Conservation (phyloP, 2,888 invertebrate species). For the Drosophila rubida region DNA sequence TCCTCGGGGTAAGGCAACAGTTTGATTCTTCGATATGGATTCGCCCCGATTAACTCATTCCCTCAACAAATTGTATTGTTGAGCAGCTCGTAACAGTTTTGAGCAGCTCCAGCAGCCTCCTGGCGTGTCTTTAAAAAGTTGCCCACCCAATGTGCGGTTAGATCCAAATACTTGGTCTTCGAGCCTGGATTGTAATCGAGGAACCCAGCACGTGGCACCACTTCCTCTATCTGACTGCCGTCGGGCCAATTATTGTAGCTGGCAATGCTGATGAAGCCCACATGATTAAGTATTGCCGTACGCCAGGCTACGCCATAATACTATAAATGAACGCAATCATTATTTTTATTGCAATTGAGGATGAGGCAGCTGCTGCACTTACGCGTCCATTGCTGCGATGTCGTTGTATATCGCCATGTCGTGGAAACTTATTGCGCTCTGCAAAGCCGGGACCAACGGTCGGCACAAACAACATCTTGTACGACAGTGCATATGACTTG, state of each 20-base stretch:
- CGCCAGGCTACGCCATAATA: slow-evolving; percentile 89
- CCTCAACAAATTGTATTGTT: slow-evolving; percentile 85
- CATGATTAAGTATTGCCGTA: slow-evolving; percentile 86
- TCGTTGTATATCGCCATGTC: slow-evolving; percentile 83
- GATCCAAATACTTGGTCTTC: slow-evolving; percentile 87
- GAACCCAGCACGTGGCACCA: slow-evolving; percentile 82
- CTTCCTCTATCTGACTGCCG: slow-evolving; percentile 91
- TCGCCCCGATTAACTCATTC: slow-evolving; percentile 13
- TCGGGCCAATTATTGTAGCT: slow-evolving; percentile 92
- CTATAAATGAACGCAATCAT: slow-evolving; percentile 41
- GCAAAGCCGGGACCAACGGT: slow-evolving; percentile 90
- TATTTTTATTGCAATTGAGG: neutral
- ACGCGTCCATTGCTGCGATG: slow-evolving; percentile 84
- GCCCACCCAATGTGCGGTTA: slow-evolving; percentile 87
- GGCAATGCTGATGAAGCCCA: slow-evolving; percentile 88
- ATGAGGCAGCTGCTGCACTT: slow-evolving; percentile 26
- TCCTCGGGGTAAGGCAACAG: slow-evolving; percentile 45
- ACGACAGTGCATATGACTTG: slow-evolving; percentile 86
- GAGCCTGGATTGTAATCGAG: slow-evolving; percentile 88
- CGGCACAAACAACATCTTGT: slow-evolving; percentile 88
- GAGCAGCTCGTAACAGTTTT: slow-evolving; percentile 83
- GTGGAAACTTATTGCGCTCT: slow-evolving; percentile 86
- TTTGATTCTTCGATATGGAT: slow-evolving; percentile 51
- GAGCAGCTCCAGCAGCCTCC: slow-evolving; percentile 69
- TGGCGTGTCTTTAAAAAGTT: slow-evolving; percentile 85